Evolutionary conservation across 2,888 invertebrate genomes (phyloP).

Genomic region (Lasioglossum zephyrum): DNA sequence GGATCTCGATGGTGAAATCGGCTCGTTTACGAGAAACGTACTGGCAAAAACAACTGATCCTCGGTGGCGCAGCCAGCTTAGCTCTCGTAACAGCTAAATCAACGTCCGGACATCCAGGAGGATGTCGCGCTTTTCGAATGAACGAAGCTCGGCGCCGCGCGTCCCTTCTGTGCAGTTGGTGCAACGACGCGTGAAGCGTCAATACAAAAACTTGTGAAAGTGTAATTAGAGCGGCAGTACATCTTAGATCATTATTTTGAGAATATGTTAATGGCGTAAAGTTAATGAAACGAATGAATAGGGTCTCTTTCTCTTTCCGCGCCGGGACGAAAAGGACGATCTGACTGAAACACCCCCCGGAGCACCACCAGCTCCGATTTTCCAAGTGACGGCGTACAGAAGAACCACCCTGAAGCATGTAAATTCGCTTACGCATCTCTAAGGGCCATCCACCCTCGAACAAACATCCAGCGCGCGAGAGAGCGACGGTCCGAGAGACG

Average conservation of each 20-base stretch:
- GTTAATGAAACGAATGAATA: conserved; percentile 69
- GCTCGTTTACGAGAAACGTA: not conserved
- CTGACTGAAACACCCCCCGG: conserved; percentile 69
- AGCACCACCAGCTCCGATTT: conserved; percentile 60
- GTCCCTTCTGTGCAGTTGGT: conserved; percentile 30
- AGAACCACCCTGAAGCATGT: conserved; percentile 74
- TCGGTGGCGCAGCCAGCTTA: conserved; percentile 12
- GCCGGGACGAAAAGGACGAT: conserved; percentile 59
- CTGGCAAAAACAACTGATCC: not conserved
- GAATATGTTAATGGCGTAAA: conserved; percentile 69
- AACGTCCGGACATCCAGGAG: conserved; percentile 13
- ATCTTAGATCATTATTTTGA: conserved; percentile 68
- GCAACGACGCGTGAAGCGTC: conserved; percentile 47
- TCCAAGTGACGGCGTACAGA: conserved; percentile 69
- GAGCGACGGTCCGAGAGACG: conserved; percentile 43
- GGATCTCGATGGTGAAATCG: not conserved
- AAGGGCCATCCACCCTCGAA: conserved; percentile 75
- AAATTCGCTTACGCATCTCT: conserved; percentile 74
- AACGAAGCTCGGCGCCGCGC: not conserved
- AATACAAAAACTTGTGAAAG: conserved; percentile 63
- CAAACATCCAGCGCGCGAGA: conserved; percentile 71
- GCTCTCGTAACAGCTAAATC: conserved; percentile 33
- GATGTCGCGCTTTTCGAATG: conserved; percentile 13
- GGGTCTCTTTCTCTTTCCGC: conserved; percentile 52
- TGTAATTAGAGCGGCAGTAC: conserved; percentile 69